A percentile compares a stretch with the other conserved stretches of the same genome.
phyloP scores from a whole-genome alignment of 2,888 invertebrate genomes.

The Nymphalis c-album region DNA sequence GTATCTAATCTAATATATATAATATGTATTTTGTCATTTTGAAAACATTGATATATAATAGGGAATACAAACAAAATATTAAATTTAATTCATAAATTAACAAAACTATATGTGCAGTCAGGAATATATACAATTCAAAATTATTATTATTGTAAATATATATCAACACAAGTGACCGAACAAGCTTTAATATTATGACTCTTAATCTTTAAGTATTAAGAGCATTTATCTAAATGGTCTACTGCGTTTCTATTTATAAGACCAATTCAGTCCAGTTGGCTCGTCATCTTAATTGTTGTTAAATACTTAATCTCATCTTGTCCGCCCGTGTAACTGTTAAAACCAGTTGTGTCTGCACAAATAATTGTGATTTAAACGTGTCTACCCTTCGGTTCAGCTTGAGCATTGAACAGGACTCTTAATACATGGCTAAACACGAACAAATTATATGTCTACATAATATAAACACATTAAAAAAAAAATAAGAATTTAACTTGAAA shows the following conservation, averaged over 20 bases:
- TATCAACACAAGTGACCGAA: neutral
- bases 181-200: slow-evolving; percentile 6
- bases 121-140: neutral
- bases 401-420: neutral
- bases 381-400: slow-evolving; percentile 6
- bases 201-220: slow-evolving; percentile 14
- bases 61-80: too few species aligned
- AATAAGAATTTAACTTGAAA: too few species aligned
- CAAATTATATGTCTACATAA: too few species aligned
- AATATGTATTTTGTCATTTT: too few species aligned
- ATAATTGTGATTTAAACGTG: slow-evolving; percentile 49
- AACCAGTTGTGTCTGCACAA: slow-evolving; percentile 40
- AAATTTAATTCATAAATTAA: too few species aligned
- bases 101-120: too few species aligned
- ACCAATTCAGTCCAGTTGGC: slow-evolving; percentile 48
- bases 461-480: too few species aligned
- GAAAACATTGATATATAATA: too few species aligned
- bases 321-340: slow-evolving; percentile 53
- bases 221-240: slow-evolving; percentile 3
- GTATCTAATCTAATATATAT: too few species aligned
- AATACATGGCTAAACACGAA: neutral
- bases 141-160: neutral
- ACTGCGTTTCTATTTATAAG: slow-evolving; percentile 43
- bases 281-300: slow-evolving; percentile 56
- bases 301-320: slow-evolving; percentile 61